Conservation (phyloP, 2,888 invertebrate species). For the Cecidostiba fungosa region DNA sequence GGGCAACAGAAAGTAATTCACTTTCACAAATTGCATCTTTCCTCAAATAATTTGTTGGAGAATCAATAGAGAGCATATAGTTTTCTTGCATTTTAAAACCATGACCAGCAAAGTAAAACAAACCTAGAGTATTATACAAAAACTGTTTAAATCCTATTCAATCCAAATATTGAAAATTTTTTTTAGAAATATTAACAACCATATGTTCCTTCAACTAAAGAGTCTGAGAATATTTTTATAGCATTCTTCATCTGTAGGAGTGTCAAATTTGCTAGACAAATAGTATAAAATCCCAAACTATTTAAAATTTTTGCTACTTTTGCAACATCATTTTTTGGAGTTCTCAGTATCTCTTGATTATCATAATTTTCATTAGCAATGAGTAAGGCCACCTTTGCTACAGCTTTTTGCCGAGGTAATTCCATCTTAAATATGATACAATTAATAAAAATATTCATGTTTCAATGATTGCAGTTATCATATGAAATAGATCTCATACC, state of each 20-base stretch:
- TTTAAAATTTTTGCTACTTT: conserved; percentile 71
- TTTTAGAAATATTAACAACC: conserved; percentile 67
- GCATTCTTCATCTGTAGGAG: conserved; percentile 75
- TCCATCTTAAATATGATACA: conserved; percentile 66
- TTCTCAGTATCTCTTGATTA: conserved; percentile 69
- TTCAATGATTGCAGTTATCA: background rate
- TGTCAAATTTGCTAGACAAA: conserved; percentile 74
- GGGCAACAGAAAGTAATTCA: conserved; percentile 71
- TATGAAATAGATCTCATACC: conserved; percentile 66
- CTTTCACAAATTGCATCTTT: conserved; percentile 75
- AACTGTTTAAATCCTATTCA: background rate
- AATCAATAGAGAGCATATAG: conserved; percentile 76
- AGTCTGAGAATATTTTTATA: conserved; percentile 72
- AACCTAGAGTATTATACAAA: conserved; percentile 67
- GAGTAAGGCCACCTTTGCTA: conserved; percentile 75
- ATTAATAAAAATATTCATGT: background rate
- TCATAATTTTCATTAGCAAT: conserved; percentile 76
- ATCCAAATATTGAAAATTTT: background rate
- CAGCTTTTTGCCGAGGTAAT: conserved; percentile 71
- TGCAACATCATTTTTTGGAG: conserved; percentile 75
- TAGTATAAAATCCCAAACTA: conserved; percentile 74
- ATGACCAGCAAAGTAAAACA: conserved; percentile 78
- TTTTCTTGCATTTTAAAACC: conserved; percentile 77
- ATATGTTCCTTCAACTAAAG: conserved; percentile 74
- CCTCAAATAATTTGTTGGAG: conserved; percentile 71